These are phyloP conservation scores for Pituophis catenifer DNA, from an alignment of 2,113 vertebrate genomes.

Conservation along the genomic window DNA sequence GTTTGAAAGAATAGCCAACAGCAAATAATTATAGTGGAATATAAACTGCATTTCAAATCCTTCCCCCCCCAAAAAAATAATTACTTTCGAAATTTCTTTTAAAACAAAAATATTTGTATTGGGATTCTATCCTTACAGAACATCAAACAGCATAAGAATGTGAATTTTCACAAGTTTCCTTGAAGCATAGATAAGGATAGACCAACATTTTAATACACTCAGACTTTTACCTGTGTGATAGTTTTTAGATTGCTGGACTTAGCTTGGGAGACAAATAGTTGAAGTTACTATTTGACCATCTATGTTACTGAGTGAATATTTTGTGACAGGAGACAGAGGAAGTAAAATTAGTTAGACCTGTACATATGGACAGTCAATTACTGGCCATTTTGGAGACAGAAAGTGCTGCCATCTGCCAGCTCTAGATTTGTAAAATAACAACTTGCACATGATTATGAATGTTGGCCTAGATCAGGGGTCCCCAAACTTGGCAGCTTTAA, in stretches of 20 bases:
- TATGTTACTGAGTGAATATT: background rate
- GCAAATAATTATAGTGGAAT: constrained; percentile 19
- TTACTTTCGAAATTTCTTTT: constrained; percentile 44
- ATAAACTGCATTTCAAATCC: constrained; percentile 24
- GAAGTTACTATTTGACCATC: background rate
- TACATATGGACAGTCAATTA: background rate
- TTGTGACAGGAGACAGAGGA: background rate
- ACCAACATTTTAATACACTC: background rate
- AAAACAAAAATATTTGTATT: background rate
- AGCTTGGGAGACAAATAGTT: background rate
- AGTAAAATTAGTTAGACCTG: background rate
- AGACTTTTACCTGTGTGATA: background rate
- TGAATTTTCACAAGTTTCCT: background rate
- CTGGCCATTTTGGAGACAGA: background rate
- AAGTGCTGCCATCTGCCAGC: background rate
- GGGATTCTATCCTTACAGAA: background rate
- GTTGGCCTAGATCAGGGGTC: background rate
- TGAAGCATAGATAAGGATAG: background rate
- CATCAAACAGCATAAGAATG: background rate
- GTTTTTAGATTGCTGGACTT: background rate
- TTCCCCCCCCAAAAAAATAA: constrained; percentile 27
- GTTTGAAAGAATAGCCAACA: background rate
- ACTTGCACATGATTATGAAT: background rate
- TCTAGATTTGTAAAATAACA: background rate
- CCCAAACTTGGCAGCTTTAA: too few relatives aligned